A percentile compares a stretch with the other conserved stretches of the same genome.
These are phyloP conservation scores for Pelmatolapia mariae DNA, from an alignment of 2,113 vertebrate genomes.

Conservation along the genomic window DNA sequence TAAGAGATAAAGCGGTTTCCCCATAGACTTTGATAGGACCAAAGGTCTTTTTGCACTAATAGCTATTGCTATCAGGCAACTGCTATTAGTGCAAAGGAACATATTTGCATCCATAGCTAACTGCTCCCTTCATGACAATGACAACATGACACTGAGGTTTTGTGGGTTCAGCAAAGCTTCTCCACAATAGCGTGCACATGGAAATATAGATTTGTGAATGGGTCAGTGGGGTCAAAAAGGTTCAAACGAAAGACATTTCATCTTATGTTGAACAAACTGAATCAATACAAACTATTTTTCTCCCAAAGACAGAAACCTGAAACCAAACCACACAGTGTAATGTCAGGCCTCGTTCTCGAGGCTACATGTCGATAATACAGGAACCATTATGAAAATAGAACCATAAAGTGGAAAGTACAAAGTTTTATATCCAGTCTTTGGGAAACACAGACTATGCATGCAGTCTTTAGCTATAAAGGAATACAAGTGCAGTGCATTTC, in stretches of 20 bases:
- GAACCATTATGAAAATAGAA: background rate
- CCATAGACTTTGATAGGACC: background rate
- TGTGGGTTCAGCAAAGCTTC: background rate
- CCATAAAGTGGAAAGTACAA: background rate
- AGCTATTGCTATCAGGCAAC: background rate
- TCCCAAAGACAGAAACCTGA: conserved; percentile 24
- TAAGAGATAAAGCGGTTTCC: background rate
- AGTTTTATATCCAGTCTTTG: background rate
- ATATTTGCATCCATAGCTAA: background rate
- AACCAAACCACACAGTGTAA: background rate
- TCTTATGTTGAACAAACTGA: background rate
- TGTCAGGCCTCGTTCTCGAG: background rate
- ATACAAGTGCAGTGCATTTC: background rate
- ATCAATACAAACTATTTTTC: conserved; percentile 29
- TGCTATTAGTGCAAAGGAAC: background rate
- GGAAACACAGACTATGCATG: background rate
- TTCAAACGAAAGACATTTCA: background rate
- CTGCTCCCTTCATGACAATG: background rate
- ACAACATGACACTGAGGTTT: background rate
- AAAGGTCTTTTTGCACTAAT: background rate
- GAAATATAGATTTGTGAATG: background rate
- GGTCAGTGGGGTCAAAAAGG: background rate
- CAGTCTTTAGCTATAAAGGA: background rate
- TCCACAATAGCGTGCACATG: background rate
- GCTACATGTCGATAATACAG: background rate